Conservation (phyloP, 92 coral and sea anemone species). For the Isaurus tuberculatus region DNA sequence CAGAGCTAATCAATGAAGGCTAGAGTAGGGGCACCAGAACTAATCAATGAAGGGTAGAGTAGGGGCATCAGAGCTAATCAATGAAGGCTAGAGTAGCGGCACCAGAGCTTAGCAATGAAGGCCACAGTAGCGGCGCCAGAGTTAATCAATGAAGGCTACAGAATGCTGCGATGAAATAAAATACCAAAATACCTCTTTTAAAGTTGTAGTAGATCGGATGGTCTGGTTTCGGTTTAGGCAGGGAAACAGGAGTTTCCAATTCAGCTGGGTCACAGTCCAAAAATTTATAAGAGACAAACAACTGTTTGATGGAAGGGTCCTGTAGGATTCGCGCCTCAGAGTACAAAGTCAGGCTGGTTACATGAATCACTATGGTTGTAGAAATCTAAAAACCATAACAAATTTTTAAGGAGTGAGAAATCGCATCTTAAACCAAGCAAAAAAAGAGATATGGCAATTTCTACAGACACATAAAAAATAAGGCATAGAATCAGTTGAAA, state of each 20-base stretch:
- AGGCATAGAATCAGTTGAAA: no score
- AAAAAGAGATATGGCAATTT: no score
- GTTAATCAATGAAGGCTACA: no score
- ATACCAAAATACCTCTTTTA: slow-evolving; percentile 74
- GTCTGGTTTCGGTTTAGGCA: slow-evolving; percentile 86
- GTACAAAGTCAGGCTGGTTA: slow-evolving; percentile 81
- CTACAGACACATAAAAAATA: no score
- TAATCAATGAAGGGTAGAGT: no score
- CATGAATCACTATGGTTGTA: slow-evolving; percentile 76
- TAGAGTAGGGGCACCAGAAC: no score
- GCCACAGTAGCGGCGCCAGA: no score
- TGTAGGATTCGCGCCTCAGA: slow-evolving; percentile 70
- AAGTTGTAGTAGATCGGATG: slow-evolving; percentile 86
- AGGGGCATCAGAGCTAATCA: no score
- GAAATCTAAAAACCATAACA: slow-evolving; percentile 55
- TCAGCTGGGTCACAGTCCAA: slow-evolving; percentile 96
- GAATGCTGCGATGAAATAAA: no score
- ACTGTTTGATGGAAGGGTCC: slow-evolving; percentile 77
- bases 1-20: no score
- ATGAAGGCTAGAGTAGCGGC: no score
- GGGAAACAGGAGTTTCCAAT: slow-evolving; percentile 92
- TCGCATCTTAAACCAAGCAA: background rate
- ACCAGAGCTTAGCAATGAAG: no score
- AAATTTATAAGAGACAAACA: slow-evolving; percentile 89
- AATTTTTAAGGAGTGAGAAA: background rate